Evolutionary conservation across 1,140 invertebrate species (phyloP).

Genomic region (Drosophila nigrodunni): DNA sequence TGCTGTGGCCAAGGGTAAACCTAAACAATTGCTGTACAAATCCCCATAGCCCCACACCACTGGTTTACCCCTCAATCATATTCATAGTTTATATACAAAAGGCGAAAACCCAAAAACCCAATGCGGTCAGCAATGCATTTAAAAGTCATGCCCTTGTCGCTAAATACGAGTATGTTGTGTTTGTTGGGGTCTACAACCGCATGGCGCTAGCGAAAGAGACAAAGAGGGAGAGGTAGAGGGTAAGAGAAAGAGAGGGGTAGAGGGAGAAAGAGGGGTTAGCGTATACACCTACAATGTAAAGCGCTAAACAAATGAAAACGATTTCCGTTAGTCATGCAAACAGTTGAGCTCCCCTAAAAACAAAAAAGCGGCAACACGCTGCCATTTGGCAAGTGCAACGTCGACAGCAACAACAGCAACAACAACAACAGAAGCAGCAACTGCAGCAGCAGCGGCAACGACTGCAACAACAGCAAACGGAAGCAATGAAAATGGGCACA

Average conservation of each 20-base stretch:
- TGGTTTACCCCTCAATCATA: slow-evolving; percentile 30
- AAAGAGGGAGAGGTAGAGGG: not conserved
- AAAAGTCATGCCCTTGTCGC: slow-evolving; percentile 63
- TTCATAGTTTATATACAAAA: slow-evolving; percentile 33
- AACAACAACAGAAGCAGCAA: slow-evolving; percentile 31
- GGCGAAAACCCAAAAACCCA: slow-evolving; percentile 27
- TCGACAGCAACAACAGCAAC: slow-evolving; percentile 1
- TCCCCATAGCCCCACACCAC: not conserved
- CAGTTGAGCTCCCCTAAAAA: slow-evolving; percentile 44
- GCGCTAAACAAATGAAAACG: slow-evolving; percentile 74
- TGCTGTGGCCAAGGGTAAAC: slow-evolving; percentile 24
- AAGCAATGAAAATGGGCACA: slow-evolving; percentile 73
- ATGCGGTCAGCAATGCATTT: slow-evolving; percentile 63
- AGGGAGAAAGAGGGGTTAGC: not conserved
- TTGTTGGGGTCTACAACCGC: slow-evolving; percentile 43
- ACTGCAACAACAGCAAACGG: slow-evolving; percentile 42
- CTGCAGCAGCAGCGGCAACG: slow-evolving; percentile 31
- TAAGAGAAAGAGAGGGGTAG: not conserved
- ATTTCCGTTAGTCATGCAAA: slow-evolving; percentile 75
- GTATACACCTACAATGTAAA: slow-evolving; percentile 43
- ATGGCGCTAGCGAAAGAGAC: slow-evolving; percentile 9
- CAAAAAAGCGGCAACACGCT: slow-evolving; percentile 35
- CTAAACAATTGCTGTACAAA: slow-evolving; percentile 23
- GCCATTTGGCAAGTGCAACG: slow-evolving; percentile 63
- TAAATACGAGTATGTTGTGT: slow-evolving; percentile 53